These are phyloP conservation scores for Meda fulgida DNA, from an alignment of 2,797 vertebrate species.

Conservation along the genomic window DNA sequence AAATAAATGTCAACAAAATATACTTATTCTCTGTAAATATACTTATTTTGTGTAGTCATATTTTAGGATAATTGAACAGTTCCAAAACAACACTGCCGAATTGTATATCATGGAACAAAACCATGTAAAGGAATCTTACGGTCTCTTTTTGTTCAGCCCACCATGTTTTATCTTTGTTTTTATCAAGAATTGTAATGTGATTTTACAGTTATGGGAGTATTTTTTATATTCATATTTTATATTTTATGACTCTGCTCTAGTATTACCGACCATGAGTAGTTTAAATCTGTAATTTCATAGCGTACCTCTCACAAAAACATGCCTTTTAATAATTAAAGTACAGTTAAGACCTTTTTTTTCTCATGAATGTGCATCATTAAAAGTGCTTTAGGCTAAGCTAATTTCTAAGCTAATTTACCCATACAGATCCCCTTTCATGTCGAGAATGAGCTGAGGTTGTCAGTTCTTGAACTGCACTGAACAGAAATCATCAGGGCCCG, in stretches of 20 bases:
- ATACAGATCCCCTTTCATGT: constrained; percentile 12
- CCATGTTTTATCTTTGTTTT: background rate
- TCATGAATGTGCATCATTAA: background rate
- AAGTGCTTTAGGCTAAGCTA: background rate
- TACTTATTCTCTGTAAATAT: background rate
- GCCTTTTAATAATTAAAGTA: background rate
- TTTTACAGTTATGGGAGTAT: background rate
- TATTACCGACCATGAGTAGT: background rate
- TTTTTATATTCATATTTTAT: background rate
- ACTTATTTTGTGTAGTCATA: background rate
- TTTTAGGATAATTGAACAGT: background rate
- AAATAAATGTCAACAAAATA: background rate
- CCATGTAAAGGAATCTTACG: background rate
- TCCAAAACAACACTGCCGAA: background rate
- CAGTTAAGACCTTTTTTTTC: background rate
- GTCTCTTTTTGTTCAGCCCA: background rate
- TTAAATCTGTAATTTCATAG: background rate
- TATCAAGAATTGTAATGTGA: background rate
- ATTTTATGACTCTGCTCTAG: background rate
- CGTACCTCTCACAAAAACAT: background rate
- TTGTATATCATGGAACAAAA: background rate
- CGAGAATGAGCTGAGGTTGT: too few species aligned
- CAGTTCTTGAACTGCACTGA: constrained; percentile 9
- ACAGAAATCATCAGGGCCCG: constrained; percentile 26
- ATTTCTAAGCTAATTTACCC: constrained; percentile 3